A percentile compares a stretch with the other conserved stretches of the same genome.
phyloP scores from a whole-genome alignment of 1,140 invertebrate genomes.

The Lepeophtheirus salmonis region DNA sequence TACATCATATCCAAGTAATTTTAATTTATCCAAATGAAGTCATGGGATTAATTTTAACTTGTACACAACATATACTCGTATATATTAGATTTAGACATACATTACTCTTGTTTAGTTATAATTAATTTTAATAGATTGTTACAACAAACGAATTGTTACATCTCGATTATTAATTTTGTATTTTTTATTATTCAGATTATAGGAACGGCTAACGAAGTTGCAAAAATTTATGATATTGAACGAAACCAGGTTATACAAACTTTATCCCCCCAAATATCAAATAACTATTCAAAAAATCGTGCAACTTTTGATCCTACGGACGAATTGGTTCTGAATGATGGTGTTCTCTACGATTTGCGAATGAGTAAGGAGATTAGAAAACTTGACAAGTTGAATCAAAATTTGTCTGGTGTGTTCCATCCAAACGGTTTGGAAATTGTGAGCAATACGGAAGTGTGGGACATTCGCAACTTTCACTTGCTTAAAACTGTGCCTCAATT shows the following conservation, averaged over 20 bases:
- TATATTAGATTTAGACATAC: no score
- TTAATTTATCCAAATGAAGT: no score
- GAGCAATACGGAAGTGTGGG: slow-evolving; percentile 58
- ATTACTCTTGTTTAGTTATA: no score
- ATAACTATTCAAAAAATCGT: slow-evolving; percentile 78
- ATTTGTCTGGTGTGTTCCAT: slow-evolving; percentile 86
- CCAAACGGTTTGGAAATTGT: slow-evolving; percentile 81
- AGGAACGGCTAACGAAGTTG: slow-evolving; percentile 10
- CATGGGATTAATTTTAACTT: no score
- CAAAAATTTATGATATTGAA: slow-evolving; percentile 68
- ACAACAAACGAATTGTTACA: no score
- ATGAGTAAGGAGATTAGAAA: slow-evolving; percentile 63
- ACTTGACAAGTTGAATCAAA: slow-evolving; percentile 91
- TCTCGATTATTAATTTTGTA: slow-evolving; percentile 19
- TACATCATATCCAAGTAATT: no score
- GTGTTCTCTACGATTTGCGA: slow-evolving; percentile 84
- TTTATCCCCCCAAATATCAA: slow-evolving; percentile 57
- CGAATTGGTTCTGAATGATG: slow-evolving; percentile 80
- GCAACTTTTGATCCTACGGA: slow-evolving; percentile 86
- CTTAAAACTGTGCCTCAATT: slow-evolving; percentile 76
- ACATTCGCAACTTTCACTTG: slow-evolving; percentile 79
- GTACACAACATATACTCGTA: no score
- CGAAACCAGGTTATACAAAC: slow-evolving; percentile 53
- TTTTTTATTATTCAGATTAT: slow-evolving; percentile 21
- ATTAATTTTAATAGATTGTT: no score